These are phyloP conservation scores for Sinohyriopsis cumingii DNA, from an alignment of 2,888 invertebrate genomes.

Conservation along the genomic window DNA sequence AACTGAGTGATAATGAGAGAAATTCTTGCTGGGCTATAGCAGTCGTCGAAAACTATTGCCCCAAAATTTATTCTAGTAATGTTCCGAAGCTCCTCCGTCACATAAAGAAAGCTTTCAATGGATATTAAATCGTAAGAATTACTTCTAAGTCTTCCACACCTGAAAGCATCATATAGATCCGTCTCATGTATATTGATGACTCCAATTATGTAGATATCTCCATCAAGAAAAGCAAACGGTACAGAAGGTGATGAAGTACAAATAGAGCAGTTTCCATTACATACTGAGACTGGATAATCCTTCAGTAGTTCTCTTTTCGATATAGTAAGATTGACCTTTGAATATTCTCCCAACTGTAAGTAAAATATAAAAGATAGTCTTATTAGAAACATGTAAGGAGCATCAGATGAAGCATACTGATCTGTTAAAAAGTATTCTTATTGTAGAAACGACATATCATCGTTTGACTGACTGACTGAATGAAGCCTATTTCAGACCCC, in stretches of 20 bases:
- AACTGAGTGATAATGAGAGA: constrained; percentile 36
- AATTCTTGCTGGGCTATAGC: constrained; percentile 52
- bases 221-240: constrained; percentile 44
- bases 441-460: too few relatives aligned
- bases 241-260: constrained; percentile 40
- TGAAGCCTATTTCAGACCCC: too few relatives aligned
- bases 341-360: constrained; percentile 30
- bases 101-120: constrained; percentile 56
- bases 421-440: too few relatives aligned
- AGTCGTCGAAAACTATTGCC: constrained; percentile 63
- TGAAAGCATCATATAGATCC: constrained; percentile 38
- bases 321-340: constrained; percentile 4
- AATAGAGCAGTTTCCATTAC: constrained; percentile 39
- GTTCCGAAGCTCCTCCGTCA: constrained; percentile 34
- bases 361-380: too few relatives aligned
- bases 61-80: constrained; percentile 52
- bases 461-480: too few relatives aligned
- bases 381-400: too few relatives aligned
- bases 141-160: constrained; percentile 48
- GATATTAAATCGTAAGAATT: constrained; percentile 50
- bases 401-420: too few relatives aligned
- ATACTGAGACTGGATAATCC: constrained; percentile 38
- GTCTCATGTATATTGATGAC: constrained; percentile 57
- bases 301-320: not conserved
- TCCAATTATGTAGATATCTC: constrained; percentile 54